Conservation (phyloP, 2,113 vertebrate genomes). For the Cygnus buccinator region DNA sequence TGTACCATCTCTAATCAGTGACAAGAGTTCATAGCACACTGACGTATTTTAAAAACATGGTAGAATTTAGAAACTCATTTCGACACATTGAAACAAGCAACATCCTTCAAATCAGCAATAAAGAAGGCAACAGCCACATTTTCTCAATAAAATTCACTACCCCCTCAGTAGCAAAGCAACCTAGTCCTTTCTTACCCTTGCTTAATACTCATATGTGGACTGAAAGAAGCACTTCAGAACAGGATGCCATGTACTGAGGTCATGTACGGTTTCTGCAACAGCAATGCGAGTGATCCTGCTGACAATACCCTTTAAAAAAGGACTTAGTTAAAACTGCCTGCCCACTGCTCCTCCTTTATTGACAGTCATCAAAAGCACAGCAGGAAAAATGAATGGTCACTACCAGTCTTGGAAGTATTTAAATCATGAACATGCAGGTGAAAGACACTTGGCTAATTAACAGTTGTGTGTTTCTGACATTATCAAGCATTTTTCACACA, state of each 20-base stretch:
- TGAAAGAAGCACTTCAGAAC: background rate
- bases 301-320: background rate
- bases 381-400: background rate
- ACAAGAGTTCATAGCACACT: background rate
- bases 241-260: background rate
- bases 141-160: background rate
- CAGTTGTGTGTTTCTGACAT: background rate
- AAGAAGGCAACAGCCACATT: background rate
- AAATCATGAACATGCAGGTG: background rate
- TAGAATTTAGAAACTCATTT: background rate
- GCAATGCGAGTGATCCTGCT: background rate
- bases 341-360: background rate
- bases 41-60: background rate
- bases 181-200: background rate
- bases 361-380: background rate
- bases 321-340: background rate
- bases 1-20: background rate
- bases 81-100: background rate
- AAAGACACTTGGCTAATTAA: background rate
- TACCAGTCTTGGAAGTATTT: background rate
- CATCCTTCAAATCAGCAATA: background rate
- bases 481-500: background rate
- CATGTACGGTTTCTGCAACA: background rate
- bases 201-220: background rate
- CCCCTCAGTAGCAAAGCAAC: background rate